Conservation (phyloP, 2,113 vertebrate genomes). For the Peucedramus taeniatus region DNA sequence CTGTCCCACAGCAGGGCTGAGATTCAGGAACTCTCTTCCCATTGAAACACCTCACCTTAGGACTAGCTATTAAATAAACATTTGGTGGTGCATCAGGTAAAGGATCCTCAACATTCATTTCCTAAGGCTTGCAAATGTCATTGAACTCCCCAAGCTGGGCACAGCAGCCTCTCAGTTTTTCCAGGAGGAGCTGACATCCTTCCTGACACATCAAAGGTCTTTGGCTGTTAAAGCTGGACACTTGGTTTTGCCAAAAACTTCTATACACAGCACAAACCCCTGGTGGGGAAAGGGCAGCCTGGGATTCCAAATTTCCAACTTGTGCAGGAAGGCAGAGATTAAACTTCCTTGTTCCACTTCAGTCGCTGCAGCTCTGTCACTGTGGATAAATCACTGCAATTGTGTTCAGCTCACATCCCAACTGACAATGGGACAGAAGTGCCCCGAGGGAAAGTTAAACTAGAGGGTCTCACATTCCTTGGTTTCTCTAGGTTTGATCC, state of each 20-base stretch:
- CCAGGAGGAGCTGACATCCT: not conserved
- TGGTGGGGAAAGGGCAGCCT: not conserved
- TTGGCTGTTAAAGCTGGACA: not conserved
- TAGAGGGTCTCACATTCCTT: not conserved
- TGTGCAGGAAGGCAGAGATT: not conserved
- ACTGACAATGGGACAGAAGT: accelerated
- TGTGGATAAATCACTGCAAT: not conserved
- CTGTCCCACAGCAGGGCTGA: not conserved
- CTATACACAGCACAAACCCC: accelerated
- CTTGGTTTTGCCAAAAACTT: not conserved
- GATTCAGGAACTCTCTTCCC: not conserved
- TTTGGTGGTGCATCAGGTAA: not conserved
- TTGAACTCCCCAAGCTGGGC: not conserved
- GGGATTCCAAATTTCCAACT: not conserved
- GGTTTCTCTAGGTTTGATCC: not conserved
- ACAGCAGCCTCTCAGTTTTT: not conserved
- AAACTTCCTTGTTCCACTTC: not conserved
- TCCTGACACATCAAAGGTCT: not conserved
- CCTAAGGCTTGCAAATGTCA: not conserved
- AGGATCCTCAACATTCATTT: not conserved
- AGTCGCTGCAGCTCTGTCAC: not conserved
- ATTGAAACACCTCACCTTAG: not conserved
- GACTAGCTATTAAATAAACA: not conserved
- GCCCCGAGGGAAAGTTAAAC: not conserved
- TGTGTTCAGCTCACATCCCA: not conserved